Conservation (phyloP, 2,888 invertebrate species). For the Ectropis crepuscularia region DNA sequence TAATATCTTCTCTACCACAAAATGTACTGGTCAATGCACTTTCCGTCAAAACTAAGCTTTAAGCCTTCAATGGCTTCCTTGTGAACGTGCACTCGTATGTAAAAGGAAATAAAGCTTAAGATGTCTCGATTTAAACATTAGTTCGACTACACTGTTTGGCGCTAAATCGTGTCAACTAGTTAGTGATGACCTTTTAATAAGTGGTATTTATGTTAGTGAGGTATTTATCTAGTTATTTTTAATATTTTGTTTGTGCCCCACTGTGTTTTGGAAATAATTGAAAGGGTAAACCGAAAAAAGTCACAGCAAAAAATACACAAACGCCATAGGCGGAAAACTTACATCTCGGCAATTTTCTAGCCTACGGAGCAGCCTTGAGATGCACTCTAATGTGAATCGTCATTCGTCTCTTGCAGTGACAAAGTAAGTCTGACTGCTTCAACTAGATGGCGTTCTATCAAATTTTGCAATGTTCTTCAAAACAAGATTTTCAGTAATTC, state of each 20-base stretch:
- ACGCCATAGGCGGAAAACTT: conserved; percentile 32
- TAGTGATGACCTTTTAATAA: conserved; percentile 23
- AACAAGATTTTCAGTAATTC: neutral
- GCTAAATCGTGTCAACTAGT: conserved; percentile 34
- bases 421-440: conserved; percentile 51
- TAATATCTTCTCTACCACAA: conserved; percentile 30
- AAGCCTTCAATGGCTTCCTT: conserved; percentile 53
- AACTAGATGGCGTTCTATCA: conserved; percentile 64
- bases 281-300: neutral
- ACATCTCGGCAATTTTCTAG: conserved; percentile 37
- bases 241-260: neutral
- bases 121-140: conserved; percentile 31
- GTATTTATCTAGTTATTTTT: neutral
- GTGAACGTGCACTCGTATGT: conserved; percentile 30
- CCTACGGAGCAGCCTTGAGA: conserved; percentile 38
- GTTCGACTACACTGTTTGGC: conserved; percentile 36
- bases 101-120: conserved; percentile 29
- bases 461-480: conserved; percentile 18
- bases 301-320: conserved; percentile 23
- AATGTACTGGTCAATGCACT: conserved; percentile 69
- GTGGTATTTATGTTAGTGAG: neutral
- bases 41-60: conserved; percentile 52
- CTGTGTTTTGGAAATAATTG: neutral
- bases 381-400: conserved; percentile 49
- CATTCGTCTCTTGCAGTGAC: conserved; percentile 51